Evolutionary conservation across 2,888 invertebrate species (phyloP).

Genomic region (Athetis lepigone): DNA sequence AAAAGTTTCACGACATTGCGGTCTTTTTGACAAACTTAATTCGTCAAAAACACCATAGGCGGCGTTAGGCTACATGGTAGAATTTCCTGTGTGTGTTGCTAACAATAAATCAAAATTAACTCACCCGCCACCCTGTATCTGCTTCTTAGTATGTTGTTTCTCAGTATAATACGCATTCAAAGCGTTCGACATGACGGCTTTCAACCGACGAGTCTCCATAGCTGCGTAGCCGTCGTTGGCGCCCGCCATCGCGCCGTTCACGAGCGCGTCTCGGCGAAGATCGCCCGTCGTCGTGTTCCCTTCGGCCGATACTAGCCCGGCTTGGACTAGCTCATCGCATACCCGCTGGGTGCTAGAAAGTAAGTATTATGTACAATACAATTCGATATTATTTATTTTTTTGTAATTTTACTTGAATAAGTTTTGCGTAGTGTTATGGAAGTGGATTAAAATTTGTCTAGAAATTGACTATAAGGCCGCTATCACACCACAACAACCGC

Average conservation of each 20-base stretch:
- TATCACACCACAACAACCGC: no score
- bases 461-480: no score
- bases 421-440: no score
- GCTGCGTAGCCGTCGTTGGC: conserved; percentile 92
- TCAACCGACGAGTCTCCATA: conserved; percentile 94
- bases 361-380: background rate
- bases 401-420: no score
- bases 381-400: no score
- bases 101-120: conserved; percentile 51
- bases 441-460: no score
- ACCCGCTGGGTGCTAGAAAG: conserved; percentile 83
- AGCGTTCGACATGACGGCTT: conserved; percentile 93
- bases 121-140: conserved; percentile 96
- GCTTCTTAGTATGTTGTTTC: conserved; percentile 98
- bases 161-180: conserved; percentile 97
- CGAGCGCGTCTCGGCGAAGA: conserved; percentile 82
- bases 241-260: conserved; percentile 85
- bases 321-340: conserved; percentile 83
- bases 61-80: no score
- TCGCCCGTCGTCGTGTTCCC: conserved; percentile 81
- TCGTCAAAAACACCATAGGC: no score
- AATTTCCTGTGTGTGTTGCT: no score
- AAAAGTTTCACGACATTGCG: no score
- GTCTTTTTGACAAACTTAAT: no score
- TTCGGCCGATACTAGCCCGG: conserved; percentile 82